These are phyloP conservation scores for Tragelaphus scriptus DNA, from an alignment of 2,113 vertebrate genomes.

Conservation along the genomic window DNA sequence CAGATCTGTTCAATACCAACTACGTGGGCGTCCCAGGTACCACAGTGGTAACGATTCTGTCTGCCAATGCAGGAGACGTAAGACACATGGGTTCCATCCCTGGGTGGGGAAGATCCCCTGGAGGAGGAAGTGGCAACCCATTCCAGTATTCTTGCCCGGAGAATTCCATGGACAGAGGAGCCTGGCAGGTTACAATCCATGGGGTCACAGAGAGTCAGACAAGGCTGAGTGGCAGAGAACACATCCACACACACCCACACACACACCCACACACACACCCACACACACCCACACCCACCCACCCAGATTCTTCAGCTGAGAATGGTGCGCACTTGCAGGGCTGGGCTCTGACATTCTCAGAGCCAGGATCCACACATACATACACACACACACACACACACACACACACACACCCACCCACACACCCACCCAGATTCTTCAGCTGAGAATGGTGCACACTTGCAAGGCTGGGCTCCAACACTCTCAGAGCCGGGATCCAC, in stretches of 20 bases:
- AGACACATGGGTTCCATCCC: background rate
- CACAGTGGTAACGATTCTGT: background rate
- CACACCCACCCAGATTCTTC: background rate
- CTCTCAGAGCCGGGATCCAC: rapidly evolving
- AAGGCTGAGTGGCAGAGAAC: background rate
- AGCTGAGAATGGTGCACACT: rapidly evolving
- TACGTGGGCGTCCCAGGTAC: background rate
- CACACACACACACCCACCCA: no score
- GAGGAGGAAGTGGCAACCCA: background rate
- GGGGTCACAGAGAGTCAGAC: background rate
- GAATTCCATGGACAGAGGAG: background rate
- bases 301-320: background rate
- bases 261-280: no score
- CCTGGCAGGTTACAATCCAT: background rate
- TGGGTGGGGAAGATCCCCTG: background rate
- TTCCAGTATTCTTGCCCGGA: background rate
- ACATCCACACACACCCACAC: background rate
- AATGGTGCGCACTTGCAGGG: rapidly evolving
- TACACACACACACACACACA: no score
- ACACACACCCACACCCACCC: no score
- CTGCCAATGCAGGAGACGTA: rapidly evolving
- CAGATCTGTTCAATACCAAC: background rate
- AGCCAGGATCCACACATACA: background rate
- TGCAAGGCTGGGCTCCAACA: rapidly evolving
- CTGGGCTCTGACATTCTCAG: background rate